Conservation (phyloP, 2,113 vertebrate species). For the Micromys minutus region DNA sequence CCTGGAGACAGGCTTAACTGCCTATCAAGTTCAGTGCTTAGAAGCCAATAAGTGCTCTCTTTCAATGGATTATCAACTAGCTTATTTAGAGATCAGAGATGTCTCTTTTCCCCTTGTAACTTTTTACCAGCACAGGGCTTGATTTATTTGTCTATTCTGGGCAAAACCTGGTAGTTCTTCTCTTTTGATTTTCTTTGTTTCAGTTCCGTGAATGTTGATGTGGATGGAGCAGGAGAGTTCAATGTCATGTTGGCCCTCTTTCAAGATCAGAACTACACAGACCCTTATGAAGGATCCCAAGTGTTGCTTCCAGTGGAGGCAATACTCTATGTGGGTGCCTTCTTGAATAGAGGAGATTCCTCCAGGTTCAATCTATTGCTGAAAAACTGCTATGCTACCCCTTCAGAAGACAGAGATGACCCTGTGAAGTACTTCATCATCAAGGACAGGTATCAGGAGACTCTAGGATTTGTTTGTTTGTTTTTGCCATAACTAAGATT, state of each 20-base stretch:
- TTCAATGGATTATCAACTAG: not conserved
- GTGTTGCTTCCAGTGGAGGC: slow-evolving; percentile 50
- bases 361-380: slow-evolving; percentile 69
- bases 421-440: slow-evolving; percentile 81
- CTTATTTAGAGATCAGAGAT: not conserved
- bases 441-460: slow-evolving; percentile 67
- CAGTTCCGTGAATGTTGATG: slow-evolving; percentile 74
- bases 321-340: slow-evolving; percentile 70
- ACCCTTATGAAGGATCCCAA: slow-evolving; percentile 51
- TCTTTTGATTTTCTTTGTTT: not conserved
- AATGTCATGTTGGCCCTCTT: slow-evolving; percentile 78
- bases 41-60: not conserved
- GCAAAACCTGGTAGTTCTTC: not conserved
- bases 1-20: not conserved
- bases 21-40: not conserved
- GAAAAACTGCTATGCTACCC: slow-evolving; percentile 80
- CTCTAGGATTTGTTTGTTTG: not conserved
- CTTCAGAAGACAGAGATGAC: slow-evolving; percentile 50
- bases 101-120: not conserved
- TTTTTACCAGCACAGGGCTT: not conserved
- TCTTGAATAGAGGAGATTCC: slow-evolving; percentile 70
- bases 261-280: slow-evolving; percentile 67
- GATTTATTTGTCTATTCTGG: not conserved
- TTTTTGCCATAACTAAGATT: not conserved
- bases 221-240: slow-evolving; percentile 69